These are phyloP conservation scores for Odontothrips loti DNA, from an alignment of 2,888 invertebrate species.

Conservation along the genomic window DNA sequence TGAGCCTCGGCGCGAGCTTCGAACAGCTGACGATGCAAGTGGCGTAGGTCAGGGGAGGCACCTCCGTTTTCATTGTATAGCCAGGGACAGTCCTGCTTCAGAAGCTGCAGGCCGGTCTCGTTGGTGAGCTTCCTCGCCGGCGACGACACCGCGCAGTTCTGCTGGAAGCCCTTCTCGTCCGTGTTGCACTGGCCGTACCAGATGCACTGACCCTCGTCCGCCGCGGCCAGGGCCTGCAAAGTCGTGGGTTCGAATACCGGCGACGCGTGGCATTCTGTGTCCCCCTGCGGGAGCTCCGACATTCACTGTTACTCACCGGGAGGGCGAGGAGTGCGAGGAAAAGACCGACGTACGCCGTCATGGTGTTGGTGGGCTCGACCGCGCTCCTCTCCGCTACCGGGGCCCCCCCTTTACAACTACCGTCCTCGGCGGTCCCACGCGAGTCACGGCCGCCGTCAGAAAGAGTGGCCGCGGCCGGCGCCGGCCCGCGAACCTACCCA, in stretches of 20 bases:
- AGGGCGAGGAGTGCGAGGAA: neutral
- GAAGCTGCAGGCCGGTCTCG: neutral
- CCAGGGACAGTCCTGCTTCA: neutral
- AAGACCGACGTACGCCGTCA: neutral
- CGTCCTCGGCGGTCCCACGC: too few species aligned
- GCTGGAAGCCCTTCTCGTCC: constrained; percentile 7
- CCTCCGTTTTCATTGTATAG: neutral
- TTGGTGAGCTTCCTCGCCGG: neutral
- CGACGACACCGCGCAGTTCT: neutral
- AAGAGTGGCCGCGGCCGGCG: neutral
- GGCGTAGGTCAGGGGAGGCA: neutral
- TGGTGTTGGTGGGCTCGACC: neutral
- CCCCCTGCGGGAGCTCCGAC: neutral
- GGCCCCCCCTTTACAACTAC: too few species aligned
- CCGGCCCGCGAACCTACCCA: neutral
- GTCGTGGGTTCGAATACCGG: neutral
- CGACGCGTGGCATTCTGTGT: neutral
- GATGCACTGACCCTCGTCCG: neutral
- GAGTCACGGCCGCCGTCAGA: too few species aligned
- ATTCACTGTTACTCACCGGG: neutral
- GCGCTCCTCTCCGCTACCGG: too few species aligned
- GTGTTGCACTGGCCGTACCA: constrained; percentile 2
- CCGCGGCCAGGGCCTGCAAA: neutral
- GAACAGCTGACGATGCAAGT: too few species aligned
- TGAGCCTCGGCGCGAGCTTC: neutral